These are phyloP conservation scores for Drosophila eohydei DNA, from an alignment of 2,888 invertebrate species.

Conservation along the genomic window DNA sequence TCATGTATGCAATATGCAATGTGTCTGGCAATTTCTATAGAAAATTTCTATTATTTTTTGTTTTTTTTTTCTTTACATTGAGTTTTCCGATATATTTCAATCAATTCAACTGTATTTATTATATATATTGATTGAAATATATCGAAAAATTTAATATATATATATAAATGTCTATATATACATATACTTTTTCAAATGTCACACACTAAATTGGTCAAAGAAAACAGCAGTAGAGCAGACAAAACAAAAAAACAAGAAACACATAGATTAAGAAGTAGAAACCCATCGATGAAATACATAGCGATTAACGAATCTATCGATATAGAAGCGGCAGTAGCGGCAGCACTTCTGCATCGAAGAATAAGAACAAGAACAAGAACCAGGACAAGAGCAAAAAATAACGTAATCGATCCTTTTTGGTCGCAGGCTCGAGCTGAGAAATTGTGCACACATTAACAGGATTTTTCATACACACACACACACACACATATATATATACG, in stretches of 20 bases:
- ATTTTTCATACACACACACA: neutral
- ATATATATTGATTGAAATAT: neutral
- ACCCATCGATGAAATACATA: constrained; percentile 4
- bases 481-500: neutral
- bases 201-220: constrained; percentile 10
- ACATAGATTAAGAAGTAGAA: neutral
- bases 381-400: neutral
- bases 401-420: constrained; percentile 10
- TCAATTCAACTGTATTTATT: constrained; percentile 12
- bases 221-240: neutral
- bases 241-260: neutral
- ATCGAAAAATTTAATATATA: neutral
- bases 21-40: constrained; percentile 5
- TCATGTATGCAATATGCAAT: neutral
- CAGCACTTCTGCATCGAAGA: neutral
- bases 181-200: constrained; percentile 10
- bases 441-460: neutral
- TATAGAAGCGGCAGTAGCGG: constrained; percentile 2
- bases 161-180: neutral
- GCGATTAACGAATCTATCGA: constrained; percentile 8
- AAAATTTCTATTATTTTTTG: neutral
- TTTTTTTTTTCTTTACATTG: neutral
- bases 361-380: neutral
- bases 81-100: constrained; percentile 7
- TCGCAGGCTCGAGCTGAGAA: neutral